These are phyloP conservation scores for Pelobates cultripes DNA, from an alignment of 2,797 vertebrate genomes.

Conservation along the genomic window DNA sequence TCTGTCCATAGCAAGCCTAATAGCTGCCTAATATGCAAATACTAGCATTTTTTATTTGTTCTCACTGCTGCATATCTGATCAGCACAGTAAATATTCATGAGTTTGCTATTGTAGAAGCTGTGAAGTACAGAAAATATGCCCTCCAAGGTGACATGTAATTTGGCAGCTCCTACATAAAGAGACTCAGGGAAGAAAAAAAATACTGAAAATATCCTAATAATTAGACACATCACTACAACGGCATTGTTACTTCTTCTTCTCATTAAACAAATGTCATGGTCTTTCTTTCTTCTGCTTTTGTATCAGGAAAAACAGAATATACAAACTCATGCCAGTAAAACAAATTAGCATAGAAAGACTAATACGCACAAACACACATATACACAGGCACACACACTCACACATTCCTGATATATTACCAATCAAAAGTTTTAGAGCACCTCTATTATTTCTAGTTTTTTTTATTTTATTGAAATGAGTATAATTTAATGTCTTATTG, in stretches of 20 bases:
- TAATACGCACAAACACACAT: no score
- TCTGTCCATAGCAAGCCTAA: constrained; percentile 62
- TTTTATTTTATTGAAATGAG: no score
- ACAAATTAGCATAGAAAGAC: constrained; percentile 19
- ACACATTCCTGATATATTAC: no score
- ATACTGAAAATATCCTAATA: constrained; percentile 59
- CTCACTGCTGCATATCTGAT: constrained; percentile 65
- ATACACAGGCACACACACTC: no score
- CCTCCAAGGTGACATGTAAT: constrained; percentile 62
- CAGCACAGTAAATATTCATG: constrained; percentile 72
- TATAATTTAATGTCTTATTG: no score
- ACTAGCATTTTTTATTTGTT: constrained; percentile 66
- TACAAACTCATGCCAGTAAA: constrained; percentile 39
- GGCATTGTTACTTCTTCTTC: constrained; percentile 54
- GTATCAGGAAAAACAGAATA: constrained; percentile 38
- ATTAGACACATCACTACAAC: constrained; percentile 57
- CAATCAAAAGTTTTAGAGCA: no score
- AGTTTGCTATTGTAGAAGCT: constrained; percentile 66
- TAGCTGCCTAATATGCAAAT: constrained; percentile 67
- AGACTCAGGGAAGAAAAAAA: constrained; percentile 59
- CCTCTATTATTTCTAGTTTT: no score
- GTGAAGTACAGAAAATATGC: constrained; percentile 62
- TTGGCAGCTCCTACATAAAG: constrained; percentile 58
- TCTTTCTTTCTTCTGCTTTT: constrained; percentile 43
- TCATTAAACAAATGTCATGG: constrained; percentile 58